Percentiles rank a stretch among this genome's conserved stretches.
phyloP scores from a whole-genome alignment of 2,113 vertebrate genomes.

The Ceyx melanurus region DNA sequence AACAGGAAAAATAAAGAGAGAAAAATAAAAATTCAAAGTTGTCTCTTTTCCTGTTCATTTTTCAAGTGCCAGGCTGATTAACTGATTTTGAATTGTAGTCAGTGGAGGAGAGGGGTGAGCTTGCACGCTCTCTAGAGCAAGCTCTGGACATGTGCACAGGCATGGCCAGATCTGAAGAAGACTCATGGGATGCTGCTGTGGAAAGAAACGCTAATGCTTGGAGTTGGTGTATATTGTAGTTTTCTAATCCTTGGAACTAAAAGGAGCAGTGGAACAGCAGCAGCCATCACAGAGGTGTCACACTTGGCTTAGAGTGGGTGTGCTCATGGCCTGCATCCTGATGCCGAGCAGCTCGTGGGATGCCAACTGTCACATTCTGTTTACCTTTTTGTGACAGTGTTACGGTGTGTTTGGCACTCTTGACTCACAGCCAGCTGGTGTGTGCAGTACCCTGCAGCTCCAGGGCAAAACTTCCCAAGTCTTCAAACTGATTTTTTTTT shows the following conservation, averaged over 20 bases:
- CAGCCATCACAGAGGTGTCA: background rate
- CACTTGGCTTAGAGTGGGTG: background rate
- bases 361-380: background rate
- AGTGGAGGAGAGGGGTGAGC: background rate
- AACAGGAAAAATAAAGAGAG: background rate
- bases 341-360: background rate
- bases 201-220: background rate
- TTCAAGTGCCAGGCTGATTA: background rate
- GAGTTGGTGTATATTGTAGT: fast-evolving
- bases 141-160: fast-evolving
- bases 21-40: background rate
- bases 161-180: background rate
- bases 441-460: background rate
- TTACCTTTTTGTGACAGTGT: too few species aligned
- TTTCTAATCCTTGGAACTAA: background rate
- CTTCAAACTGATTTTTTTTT: background rate
- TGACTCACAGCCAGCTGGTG: background rate
- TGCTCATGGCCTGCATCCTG: background rate
- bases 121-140: background rate
- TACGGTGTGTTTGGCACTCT: fast-evolving
- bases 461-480: background rate
- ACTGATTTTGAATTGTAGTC: background rate
- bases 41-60: background rate
- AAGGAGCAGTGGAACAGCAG: background rate
- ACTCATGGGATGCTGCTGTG: fast-evolving